A percentile compares a stretch with the other conserved stretches of the same genome.
Evolutionary conservation across 2,797 vertebrate species (phyloP).

Genomic region (Lepus oiostolus): DNA sequence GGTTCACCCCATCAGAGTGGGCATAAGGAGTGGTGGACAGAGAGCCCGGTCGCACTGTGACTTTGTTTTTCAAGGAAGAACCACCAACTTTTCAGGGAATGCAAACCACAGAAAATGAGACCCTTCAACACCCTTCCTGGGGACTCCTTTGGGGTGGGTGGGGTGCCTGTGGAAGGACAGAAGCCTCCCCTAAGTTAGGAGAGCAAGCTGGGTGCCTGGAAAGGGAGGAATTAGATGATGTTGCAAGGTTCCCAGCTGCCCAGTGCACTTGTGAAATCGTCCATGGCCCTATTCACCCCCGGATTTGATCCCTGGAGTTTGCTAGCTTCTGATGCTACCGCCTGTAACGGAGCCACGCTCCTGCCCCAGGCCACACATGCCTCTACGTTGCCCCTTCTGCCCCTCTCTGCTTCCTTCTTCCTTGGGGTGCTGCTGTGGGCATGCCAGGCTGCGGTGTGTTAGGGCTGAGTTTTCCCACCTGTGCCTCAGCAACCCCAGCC

Average conservation of each 20-base stretch:
- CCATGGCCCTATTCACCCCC: no score
- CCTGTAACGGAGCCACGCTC: not conserved
- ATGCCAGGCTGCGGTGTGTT: slow-evolving; percentile 18
- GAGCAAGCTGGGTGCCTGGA: not conserved
- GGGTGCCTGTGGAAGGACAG: not conserved
- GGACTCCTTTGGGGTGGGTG: accelerated
- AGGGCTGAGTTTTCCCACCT: slow-evolving; percentile 69
- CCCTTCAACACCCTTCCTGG: not conserved
- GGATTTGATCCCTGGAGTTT: not conserved
- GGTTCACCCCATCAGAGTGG: not conserved
- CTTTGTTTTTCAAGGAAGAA: not conserved
- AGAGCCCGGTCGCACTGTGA: not conserved
- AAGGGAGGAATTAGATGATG: not conserved
- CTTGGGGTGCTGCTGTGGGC: slow-evolving; percentile 27
- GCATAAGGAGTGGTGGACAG: not conserved
- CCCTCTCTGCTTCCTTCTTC: not conserved
- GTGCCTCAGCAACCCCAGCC: slow-evolving; percentile 64
- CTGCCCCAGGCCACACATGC: not conserved
- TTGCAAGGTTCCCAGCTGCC: not conserved
- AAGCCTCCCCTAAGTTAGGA: not conserved
- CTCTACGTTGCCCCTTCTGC: not conserved
- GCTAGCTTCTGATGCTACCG: not conserved
- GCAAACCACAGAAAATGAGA: not conserved
- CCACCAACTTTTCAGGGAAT: not conserved
- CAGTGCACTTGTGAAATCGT: not conserved